Evolutionary conservation across 2,113 vertebrate genomes (phyloP).

Genomic region (Chaetops frenatus): DNA sequence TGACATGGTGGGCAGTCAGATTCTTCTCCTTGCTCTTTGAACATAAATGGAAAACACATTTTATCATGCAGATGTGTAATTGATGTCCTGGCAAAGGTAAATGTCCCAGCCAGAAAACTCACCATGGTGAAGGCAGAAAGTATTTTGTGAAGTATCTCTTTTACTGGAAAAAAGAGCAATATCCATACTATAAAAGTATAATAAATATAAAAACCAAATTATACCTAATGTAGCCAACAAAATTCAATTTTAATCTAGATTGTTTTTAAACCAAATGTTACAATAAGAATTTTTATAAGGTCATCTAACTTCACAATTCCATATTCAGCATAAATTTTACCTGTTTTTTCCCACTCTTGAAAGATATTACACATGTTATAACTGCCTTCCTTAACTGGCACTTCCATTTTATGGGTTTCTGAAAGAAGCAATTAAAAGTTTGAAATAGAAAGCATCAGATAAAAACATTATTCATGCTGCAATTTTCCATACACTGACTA

Average conservation of each 20-base stretch:
- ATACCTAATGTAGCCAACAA: neutral
- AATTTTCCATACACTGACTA: neutral
- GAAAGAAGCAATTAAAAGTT: conserved; percentile 1
- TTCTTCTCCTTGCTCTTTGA: neutral
- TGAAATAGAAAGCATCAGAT: neutral
- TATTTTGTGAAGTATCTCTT: neutral
- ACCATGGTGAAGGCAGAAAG: neutral
- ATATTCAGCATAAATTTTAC: neutral
- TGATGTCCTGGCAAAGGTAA: neutral
- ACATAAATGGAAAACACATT: neutral
- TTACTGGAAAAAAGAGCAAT: neutral
- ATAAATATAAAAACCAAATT: neutral
- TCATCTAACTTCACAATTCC: neutral
- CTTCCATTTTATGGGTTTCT: neutral
- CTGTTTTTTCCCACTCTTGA: neutral
- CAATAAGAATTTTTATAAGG: neutral
- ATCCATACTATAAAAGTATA: neutral
- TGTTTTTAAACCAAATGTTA: neutral
- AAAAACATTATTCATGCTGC: neutral
- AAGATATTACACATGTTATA: neutral
- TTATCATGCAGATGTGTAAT: neutral
- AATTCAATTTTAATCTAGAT: neutral
- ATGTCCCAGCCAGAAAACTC: neutral
- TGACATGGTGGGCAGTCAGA: neutral
- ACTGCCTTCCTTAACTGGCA: neutral